Percentiles rank a stretch among this genome's conserved stretches.
Evolutionary conservation across 2,797 vertebrate species (phyloP).

Genomic region (Bovichtus variegatus): DNA sequence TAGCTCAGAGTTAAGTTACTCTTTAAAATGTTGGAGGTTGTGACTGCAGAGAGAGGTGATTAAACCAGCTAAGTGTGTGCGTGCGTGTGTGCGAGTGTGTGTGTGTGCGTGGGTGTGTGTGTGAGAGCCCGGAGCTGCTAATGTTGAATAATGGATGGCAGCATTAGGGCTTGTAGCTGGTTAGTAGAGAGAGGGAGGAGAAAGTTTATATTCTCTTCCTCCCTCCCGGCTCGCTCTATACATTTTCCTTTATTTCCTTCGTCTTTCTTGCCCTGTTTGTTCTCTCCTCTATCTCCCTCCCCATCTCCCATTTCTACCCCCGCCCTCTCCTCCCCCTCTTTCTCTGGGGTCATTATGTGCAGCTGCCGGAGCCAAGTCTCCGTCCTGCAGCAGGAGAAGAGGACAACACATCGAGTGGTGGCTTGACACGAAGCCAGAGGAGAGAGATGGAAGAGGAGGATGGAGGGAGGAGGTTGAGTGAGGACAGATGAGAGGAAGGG

Average conservation of each 20-base stretch:
- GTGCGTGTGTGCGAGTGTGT: neutral
- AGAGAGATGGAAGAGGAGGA: conserved; percentile 5
- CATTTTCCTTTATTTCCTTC: conserved; percentile 13
- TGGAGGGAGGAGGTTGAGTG: conserved; percentile 6
- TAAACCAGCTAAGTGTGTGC: neutral
- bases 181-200: conserved; percentile 30
- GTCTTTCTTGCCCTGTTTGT: neutral
- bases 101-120: neutral
- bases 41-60: too few relatives aligned
- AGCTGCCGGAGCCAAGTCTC: conserved; percentile 57
- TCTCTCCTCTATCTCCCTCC: conserved; percentile 14
- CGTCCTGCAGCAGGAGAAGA: conserved; percentile 48
- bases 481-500: conserved; percentile 17
- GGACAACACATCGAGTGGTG: conserved; percentile 41
- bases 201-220: conserved; percentile 45
- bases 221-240: conserved; percentile 8
- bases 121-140: conserved; percentile 9
- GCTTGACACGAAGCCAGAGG: conserved; percentile 51
- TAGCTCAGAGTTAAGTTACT: neutral
- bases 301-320: neutral
- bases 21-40: conserved; percentile 12
- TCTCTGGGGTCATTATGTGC: conserved; percentile 60
- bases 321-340: neutral
- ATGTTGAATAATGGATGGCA: conserved; percentile 69
- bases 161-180: conserved; percentile 59